A percentile compares a stretch with the other conserved stretches of the same genome.
phyloP scores from a whole-genome alignment of 2,113 vertebrate species.

The Ornithorhynchus anatinus region DNA sequence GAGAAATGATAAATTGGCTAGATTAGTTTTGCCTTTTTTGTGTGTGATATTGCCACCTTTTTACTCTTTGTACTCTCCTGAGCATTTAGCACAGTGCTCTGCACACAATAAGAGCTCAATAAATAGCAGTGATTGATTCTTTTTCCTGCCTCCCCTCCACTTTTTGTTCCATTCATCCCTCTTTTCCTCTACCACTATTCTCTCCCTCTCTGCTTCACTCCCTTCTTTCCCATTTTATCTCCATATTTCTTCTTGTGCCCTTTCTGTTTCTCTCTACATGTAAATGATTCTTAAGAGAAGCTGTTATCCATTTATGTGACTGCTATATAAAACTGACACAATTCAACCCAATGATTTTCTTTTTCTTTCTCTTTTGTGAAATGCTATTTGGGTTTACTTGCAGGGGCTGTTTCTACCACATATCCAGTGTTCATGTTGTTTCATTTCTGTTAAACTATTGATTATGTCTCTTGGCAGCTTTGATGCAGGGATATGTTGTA shows the following conservation, averaged over 20 bases:
- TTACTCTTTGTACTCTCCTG: too few relatives aligned
- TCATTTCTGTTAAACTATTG: conserved; percentile 41
- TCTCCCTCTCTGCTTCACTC: not conserved
- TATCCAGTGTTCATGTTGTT: not conserved
- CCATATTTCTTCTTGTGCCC: not conserved
- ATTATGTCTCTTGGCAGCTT: conserved; percentile 43
- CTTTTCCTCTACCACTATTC: not conserved
- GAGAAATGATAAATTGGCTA: too few relatives aligned
- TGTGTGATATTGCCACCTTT: too few relatives aligned
- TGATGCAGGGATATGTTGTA: conserved; percentile 23
- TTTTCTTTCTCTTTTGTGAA: not conserved
- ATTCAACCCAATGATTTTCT: not conserved
- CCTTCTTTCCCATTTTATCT: not conserved
- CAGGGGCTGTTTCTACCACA: conserved; percentile 10
- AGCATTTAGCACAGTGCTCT: too few relatives aligned
- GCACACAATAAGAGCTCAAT: too few relatives aligned
- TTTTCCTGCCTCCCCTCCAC: not conserved
- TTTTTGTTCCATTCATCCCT: not conserved
- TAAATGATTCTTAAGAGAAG: not conserved
- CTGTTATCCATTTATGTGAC: not conserved
- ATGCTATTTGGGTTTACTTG: conserved; percentile 6
- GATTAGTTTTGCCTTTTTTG: too few relatives aligned
- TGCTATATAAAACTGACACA: not conserved
- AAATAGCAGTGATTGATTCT: not conserved
- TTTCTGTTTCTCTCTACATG: not conserved